phyloP scores from a whole-genome alignment of 2,797 vertebrate species.

The Eutrigla gurnardus region DNA sequence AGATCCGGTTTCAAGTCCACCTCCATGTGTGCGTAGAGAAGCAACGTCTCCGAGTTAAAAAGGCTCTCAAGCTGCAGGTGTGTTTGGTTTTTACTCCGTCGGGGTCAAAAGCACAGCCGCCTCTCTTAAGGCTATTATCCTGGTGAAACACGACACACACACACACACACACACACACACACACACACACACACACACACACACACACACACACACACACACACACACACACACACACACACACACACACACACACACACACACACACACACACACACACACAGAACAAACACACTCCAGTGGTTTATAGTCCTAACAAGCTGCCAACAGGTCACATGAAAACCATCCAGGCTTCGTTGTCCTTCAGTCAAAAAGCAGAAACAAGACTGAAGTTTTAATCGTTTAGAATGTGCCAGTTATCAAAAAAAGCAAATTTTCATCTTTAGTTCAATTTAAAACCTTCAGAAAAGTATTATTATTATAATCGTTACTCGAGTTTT shows the following conservation, averaged over 20 bases:
- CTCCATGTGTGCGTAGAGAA: slow-evolving; percentile 33
- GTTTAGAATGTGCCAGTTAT: too few species aligned
- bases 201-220: slow-evolving; percentile 38
- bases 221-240: neutral
- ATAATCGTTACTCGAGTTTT: too few species aligned
- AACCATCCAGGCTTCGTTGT: neutral
- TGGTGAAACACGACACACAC: slow-evolving; percentile 62
- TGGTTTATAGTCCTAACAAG: slow-evolving; percentile 47
- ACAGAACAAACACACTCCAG: slow-evolving; percentile 66
- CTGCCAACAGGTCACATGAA: slow-evolving; percentile 32
- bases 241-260: slow-evolving; percentile 40
- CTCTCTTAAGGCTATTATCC: slow-evolving; percentile 66
- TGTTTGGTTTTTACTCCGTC: slow-evolving; percentile 72
- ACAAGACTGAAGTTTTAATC: neutral
- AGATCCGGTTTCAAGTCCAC: too few species aligned
- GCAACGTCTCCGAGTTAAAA: slow-evolving; percentile 48
- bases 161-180: slow-evolving; percentile 31
- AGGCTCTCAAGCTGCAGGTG: slow-evolving; percentile 69
- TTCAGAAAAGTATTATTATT: too few species aligned
- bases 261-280: slow-evolving; percentile 37
- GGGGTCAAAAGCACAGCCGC: slow-evolving; percentile 74
- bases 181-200: slow-evolving; percentile 23
- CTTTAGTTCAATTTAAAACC: too few species aligned
- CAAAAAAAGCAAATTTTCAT: too few species aligned
- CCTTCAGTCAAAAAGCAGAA: neutral